A percentile compares a stretch with the other conserved stretches of the same genome.
Conservation (phyloP, 2,797 vertebrate species). For the Kryptolebias ocellatus region DNA sequence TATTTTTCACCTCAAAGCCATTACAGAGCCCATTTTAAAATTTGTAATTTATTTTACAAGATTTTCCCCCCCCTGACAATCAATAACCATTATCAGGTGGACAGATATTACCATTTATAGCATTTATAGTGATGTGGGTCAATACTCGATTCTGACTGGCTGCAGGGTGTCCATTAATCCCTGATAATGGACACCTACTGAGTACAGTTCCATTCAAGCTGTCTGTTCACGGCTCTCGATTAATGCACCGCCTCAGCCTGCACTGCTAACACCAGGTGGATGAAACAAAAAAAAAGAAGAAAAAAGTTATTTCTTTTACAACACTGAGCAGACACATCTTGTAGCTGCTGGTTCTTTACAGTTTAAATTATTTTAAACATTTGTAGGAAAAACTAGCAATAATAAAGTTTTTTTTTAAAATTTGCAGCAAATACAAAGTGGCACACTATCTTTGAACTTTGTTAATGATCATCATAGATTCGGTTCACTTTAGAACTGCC, state of each 20-base stretch:
- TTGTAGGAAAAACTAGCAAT: too few relatives aligned
- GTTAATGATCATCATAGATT: too few relatives aligned
- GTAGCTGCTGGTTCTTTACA: too few relatives aligned
- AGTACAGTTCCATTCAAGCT: not conserved
- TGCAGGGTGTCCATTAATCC: constrained; percentile 4
- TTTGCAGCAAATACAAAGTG: too few relatives aligned
- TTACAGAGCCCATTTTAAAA: constrained; percentile 38
- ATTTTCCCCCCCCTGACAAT: constrained; percentile 51
- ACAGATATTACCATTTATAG: not conserved
- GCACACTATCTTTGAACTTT: too few relatives aligned
- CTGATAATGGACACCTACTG: not conserved
- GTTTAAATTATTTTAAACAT: too few relatives aligned
- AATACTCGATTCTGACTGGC: not conserved
- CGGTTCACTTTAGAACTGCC: too few relatives aligned
- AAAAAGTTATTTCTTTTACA: too few relatives aligned
- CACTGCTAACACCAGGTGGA: not conserved
- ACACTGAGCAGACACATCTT: too few relatives aligned
- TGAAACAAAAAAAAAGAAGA: too few relatives aligned
- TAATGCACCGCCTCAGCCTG: not conserved
- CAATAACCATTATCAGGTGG: constrained; percentile 60
- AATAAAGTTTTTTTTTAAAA: too few relatives aligned
- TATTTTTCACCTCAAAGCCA: constrained; percentile 47
- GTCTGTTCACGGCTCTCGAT: not conserved
- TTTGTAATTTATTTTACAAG: constrained; percentile 52
- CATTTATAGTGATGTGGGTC: not conserved